Percentiles rank a stretch among this genome's conserved stretches.
Conservation (phyloP, 2,888 invertebrate species). For the Aspidiotus rigidus region DNA sequence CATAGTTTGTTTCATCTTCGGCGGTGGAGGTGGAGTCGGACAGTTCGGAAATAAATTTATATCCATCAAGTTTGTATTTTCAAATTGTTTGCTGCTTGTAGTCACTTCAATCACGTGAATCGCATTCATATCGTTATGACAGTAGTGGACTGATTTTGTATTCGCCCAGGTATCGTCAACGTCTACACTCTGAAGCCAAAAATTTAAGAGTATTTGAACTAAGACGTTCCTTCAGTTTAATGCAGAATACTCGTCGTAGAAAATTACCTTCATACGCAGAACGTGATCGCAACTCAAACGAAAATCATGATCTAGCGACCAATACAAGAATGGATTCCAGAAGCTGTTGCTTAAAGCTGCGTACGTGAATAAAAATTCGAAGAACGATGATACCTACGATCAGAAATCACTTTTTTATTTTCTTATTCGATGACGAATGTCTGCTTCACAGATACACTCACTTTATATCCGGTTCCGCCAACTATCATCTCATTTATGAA, state of each 20-base stretch:
- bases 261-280: conserved; percentile 59
- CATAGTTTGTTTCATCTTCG: not conserved
- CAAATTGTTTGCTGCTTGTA: not conserved
- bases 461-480: conserved; percentile 78
- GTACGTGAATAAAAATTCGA: conserved; percentile 77
- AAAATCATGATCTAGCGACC: conserved; percentile 78
- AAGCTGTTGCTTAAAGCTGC: conserved; percentile 77
- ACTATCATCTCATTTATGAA: conserved; percentile 85
- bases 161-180: not conserved
- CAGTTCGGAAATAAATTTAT: conserved; percentile 5
- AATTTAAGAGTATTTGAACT: too few relatives aligned
- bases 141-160: conserved; percentile 11
- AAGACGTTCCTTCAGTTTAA: not conserved
- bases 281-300: conserved; percentile 68
- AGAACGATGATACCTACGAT: not conserved
- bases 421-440: not conserved
- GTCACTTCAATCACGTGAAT: conserved; percentile 3
- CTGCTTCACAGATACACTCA: conserved; percentile 40
- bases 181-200: too few relatives aligned
- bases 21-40: conserved; percentile 20
- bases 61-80: not conserved
- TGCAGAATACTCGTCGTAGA: not conserved
- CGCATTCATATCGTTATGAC: not conserved
- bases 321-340: conserved; percentile 83
- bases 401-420: conserved; percentile 3